Evolutionary conservation across 64 coral and sea anemone genomes (phyloP).

Genomic region (Montipora foliosa): DNA sequence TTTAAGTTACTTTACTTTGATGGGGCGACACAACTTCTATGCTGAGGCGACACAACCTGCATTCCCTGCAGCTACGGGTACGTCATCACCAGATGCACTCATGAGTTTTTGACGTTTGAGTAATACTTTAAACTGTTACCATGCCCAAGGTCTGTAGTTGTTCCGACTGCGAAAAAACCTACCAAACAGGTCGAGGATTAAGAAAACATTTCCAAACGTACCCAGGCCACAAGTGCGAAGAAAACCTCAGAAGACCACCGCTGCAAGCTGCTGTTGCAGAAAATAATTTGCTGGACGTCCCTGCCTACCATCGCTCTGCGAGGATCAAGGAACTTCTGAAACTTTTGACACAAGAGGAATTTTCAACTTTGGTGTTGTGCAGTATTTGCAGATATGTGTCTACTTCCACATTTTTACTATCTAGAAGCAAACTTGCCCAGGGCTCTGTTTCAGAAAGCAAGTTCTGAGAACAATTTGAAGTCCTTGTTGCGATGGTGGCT

Average conservation of each 20-base stretch:
- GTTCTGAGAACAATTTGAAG: slow-evolving; percentile 27
- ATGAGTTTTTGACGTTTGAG: no score
- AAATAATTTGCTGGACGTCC: slow-evolving; percentile 47
- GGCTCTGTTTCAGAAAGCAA: slow-evolving; percentile 21
- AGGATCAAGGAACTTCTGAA: slow-evolving; percentile 43
- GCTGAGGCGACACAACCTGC: background rate
- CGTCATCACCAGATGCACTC: no score
- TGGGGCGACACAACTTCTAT: no score
- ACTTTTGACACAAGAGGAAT: slow-evolving; percentile 30
- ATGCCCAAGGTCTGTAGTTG: background rate
- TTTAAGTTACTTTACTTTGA: no score
- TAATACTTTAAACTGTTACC: background rate
- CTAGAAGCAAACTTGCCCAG: slow-evolving; percentile 25
- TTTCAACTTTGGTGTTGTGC: slow-evolving; percentile 4
- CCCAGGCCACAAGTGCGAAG: slow-evolving; percentile 7
- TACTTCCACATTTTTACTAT: slow-evolving; percentile 6
- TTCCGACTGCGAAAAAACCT: background rate
- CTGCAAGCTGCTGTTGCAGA: slow-evolving; percentile 5
- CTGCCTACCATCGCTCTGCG: background rate
- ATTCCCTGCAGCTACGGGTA: no score
- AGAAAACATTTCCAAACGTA: slow-evolving; percentile 13
- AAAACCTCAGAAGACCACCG: slow-evolving; percentile 2
- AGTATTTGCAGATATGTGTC: slow-evolving; percentile 15
- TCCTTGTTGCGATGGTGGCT: background rate
- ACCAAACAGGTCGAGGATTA: slow-evolving; percentile 16